A percentile compares a stretch with the other conserved stretches of the same genome.
Evolutionary conservation across 1,140 invertebrate genomes (phyloP).

Genomic region (Colletes gigas): DNA sequence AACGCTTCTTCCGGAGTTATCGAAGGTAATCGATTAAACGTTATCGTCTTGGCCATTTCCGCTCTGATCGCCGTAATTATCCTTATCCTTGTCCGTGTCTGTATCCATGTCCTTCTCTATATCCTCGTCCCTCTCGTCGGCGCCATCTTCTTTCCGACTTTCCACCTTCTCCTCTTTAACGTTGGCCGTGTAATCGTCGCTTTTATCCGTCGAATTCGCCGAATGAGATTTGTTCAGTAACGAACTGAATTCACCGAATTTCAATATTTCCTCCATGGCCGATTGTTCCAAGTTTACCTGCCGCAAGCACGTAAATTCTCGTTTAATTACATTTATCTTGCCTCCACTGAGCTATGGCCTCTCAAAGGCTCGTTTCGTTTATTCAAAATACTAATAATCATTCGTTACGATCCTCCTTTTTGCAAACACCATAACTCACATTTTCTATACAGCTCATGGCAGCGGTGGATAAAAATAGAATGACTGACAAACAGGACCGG

Average conservation of each 20-base stretch:
- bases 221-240: conserved; percentile 74
- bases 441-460: no score
- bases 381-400: no score
- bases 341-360: no score
- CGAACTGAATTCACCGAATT: conserved; percentile 77
- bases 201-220: conserved; percentile 59
- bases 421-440: no score
- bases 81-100: conserved; percentile 42
- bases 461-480: no score
- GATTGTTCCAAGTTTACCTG: conserved; percentile 73
- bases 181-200: conserved; percentile 2
- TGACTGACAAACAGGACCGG: no score
- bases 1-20: conserved; percentile 45
- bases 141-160: conserved; percentile 31
- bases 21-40: conserved; percentile 47
- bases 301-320: conserved; percentile 12
- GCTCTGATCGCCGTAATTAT: conserved; percentile 58
- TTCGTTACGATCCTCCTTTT: no score
- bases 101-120: conserved; percentile 35
- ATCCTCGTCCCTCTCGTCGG: conserved; percentile 26
- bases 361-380: no score
- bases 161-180: conserved; percentile 33
- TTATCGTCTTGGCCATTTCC: conserved; percentile 58
- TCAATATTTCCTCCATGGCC: conserved; percentile 75
- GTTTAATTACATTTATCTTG: background rate